phyloP scores from a whole-genome alignment of 2,888 invertebrate genomes.

The Oscheius sp. region DNA sequence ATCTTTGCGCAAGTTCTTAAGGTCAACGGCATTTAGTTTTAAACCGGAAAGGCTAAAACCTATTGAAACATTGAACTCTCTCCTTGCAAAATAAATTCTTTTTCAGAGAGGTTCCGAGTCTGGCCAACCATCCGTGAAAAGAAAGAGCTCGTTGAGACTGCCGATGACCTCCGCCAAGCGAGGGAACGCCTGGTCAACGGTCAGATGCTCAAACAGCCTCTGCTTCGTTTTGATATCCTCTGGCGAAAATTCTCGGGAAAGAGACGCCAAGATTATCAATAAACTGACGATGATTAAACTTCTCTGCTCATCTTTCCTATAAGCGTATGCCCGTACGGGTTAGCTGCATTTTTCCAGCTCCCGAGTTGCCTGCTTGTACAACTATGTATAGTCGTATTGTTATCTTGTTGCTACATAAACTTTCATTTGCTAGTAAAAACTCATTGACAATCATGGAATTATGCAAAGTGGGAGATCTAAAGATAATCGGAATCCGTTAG shows the following conservation, averaged over 20 bases:
- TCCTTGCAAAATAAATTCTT: no score
- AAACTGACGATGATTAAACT: neutral
- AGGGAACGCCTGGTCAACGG: constrained; percentile 31
- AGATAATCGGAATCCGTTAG: constrained; percentile 1
- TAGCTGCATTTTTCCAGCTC: neutral
- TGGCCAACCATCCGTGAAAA: constrained; percentile 25
- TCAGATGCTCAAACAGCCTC: constrained; percentile 44
- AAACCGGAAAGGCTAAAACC: neutral
- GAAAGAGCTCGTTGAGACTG: constrained; percentile 17
- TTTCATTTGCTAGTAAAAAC: neutral
- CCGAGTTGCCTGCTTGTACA: constrained; percentile 4
- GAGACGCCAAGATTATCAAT: neutral
- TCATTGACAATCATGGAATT: neutral
- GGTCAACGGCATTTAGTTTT: no score
- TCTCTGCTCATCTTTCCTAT: no score
- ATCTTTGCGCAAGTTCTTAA: no score
- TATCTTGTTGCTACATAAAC: neutral
- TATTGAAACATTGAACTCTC: no score
- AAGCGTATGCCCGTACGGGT: constrained; percentile 15
- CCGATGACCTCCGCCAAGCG: neutral
- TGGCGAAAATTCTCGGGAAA: constrained; percentile 38
- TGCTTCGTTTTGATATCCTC: constrained; percentile 40
- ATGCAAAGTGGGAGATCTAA: constrained; percentile 19
- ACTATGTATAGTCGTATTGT: neutral
- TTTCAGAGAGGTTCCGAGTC: constrained; percentile 22